Evolutionary conservation across 2,888 invertebrate species (phyloP), one percentile per base, ranked within the genome.

Genomic region (Mythimna loreyi): DNA sequence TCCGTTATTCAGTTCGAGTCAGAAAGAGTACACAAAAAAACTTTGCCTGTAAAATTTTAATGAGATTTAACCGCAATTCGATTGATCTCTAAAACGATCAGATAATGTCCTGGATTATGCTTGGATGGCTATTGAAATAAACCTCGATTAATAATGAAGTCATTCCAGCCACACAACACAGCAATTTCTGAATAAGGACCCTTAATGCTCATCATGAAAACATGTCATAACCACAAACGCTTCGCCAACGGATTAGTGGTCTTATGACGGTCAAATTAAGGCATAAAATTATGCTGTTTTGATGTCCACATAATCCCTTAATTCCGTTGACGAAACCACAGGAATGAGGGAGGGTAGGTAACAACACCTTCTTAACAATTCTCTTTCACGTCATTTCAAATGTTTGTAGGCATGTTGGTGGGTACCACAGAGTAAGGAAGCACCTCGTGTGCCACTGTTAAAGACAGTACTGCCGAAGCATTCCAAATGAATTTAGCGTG

Each of bases 341-440:
- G 47, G 47, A 75, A 67, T 58, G 57, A 75, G 8, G 8, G 36
- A 53, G 19, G 16, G 47, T 16, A 4, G 13, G 11, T 4, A 19
- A 30, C 9, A 53, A 58, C 33, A 43, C 50, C 52, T 67, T 66
- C 9, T 67, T 33, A 33, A 45, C 28, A 71, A 70, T 69, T 73
- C 60, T 30, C 56, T 50, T 57, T 40, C 49, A 69, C 19, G 28
- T 30, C 7, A 69, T 50, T 60, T 30, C 23, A 59, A 45, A 21
- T 16, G 43, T 8, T 11, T 8, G 13, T 28, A 23, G 63, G 30
- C 19, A 67, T 9, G 21, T 36, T 21, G 36, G 19, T 40, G 11
- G 8, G 19, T 25, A 19, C 9, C 28, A 19, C 19, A 19, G 52
- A 52, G 36, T 23, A 8, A 16, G 28, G 6, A n/a, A 1, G 13